phyloP scores from a whole-genome alignment of 1,140 invertebrate species.

The Diabrotica virgifera region DNA sequence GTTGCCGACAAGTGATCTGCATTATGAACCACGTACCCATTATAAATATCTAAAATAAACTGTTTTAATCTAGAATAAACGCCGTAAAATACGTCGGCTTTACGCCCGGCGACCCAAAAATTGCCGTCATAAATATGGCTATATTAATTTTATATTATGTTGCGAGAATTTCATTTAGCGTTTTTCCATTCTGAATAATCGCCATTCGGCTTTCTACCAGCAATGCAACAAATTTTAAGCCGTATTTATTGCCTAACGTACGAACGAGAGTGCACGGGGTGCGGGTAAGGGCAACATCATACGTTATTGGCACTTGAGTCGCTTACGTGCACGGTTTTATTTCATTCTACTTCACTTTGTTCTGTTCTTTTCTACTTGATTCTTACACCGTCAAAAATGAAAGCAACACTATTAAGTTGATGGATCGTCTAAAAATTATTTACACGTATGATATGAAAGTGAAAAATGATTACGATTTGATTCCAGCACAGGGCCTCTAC shows the following conservation, averaged over 20 bases:
- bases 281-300: neutral
- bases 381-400: neutral
- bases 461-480: too few relatives aligned
- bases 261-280: neutral
- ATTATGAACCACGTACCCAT: conserved; percentile 44
- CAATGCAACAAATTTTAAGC: conserved; percentile 17
- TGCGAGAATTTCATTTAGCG: conserved; percentile 5
- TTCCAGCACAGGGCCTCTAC: too few relatives aligned
- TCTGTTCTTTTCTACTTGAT: neutral
- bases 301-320: conserved; percentile 12
- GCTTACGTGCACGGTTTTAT: conserved; percentile 9
- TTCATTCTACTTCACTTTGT: neutral
- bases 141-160: conserved; percentile 6
- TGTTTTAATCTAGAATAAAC: conserved; percentile 50
- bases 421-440: too few relatives aligned
- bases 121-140: conserved; percentile 43
- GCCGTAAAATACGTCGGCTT: conserved; percentile 39
- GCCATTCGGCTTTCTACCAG: conserved; percentile 3
- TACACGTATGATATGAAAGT: too few relatives aligned
- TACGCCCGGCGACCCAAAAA: conserved; percentile 43
- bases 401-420: too few relatives aligned
- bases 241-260: conserved; percentile 4
- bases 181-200: conserved; percentile 11
- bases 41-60: conserved; percentile 51
- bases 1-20: conserved; percentile 48